Conservation (phyloP, 2,888 invertebrate genomes). For the Drosophila gaucha region DNA sequence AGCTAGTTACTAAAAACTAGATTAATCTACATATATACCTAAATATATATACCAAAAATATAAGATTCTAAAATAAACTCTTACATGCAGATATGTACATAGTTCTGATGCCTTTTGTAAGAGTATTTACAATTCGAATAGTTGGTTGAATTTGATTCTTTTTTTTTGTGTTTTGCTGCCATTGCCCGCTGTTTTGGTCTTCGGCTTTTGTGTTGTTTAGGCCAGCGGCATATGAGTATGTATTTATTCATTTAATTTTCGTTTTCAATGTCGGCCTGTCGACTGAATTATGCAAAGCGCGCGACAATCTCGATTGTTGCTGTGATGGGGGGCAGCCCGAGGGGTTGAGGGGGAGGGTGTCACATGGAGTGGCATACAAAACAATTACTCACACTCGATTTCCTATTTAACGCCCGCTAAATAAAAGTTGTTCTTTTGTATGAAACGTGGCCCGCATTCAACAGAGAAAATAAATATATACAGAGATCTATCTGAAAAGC, state of each 20-base stretch:
- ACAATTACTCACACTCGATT: slow-evolving; percentile 60
- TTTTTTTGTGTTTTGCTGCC: slow-evolving; percentile 9
- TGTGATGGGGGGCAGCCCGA: background rate
- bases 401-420: slow-evolving; percentile 47
- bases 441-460: slow-evolving; percentile 51
- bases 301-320: slow-evolving; percentile 26
- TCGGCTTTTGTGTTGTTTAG: slow-evolving; percentile 1
- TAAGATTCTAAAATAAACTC: no score
- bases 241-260: slow-evolving; percentile 59
- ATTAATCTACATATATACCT: no score
- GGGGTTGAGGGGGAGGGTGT: background rate
- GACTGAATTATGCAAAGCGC: slow-evolving; percentile 70
- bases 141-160: background rate
- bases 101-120: no score
- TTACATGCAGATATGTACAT: no score
- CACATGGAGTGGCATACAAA: slow-evolving; percentile 37
- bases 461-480: slow-evolving; percentile 4
- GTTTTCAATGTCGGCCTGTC: slow-evolving; percentile 71
- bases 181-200: background rate
- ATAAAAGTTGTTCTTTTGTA: slow-evolving; percentile 53
- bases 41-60: no score
- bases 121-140: no score
- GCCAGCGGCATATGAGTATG: slow-evolving; percentile 22
- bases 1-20: no score
- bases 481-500: background rate